Percentiles rank a stretch among this genome's conserved stretches.
Conservation (phyloP, 2,113 vertebrate species). For the Furnarius figulus region DNA sequence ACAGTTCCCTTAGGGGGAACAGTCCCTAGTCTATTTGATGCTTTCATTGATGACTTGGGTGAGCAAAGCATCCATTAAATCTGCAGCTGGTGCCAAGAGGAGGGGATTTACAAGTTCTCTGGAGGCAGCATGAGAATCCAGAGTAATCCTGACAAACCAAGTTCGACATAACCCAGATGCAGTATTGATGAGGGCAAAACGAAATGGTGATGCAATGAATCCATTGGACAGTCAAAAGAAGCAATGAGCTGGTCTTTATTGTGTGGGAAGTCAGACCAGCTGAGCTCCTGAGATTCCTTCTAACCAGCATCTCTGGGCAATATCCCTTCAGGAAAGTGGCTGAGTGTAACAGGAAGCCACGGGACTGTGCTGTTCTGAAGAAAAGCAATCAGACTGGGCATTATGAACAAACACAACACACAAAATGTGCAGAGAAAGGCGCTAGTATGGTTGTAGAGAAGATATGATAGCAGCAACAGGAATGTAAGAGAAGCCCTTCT, state of each 20-base stretch:
- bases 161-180: not conserved
- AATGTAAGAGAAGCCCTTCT: not conserved
- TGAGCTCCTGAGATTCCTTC: not conserved
- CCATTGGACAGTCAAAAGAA: not conserved
- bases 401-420: not conserved
- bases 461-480: not conserved
- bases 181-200: not conserved
- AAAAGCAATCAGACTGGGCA: not conserved
- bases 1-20: not conserved
- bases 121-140: not conserved
- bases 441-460: not conserved
- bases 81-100: not conserved
- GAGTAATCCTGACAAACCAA: not conserved
- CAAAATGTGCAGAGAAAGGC: not conserved
- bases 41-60: not conserved
- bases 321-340: not conserved
- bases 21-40: not conserved
- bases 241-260: not conserved
- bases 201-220: not conserved
- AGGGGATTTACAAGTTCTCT: slow-evolving; percentile 14
- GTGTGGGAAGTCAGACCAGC: not conserved
- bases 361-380: not conserved
- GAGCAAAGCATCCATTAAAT: not conserved
- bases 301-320: not conserved
- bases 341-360: not conserved